Evolutionary conservation across 2,888 invertebrate species (phyloP).

Genomic region (Eristalinus sepulchralis): DNA sequence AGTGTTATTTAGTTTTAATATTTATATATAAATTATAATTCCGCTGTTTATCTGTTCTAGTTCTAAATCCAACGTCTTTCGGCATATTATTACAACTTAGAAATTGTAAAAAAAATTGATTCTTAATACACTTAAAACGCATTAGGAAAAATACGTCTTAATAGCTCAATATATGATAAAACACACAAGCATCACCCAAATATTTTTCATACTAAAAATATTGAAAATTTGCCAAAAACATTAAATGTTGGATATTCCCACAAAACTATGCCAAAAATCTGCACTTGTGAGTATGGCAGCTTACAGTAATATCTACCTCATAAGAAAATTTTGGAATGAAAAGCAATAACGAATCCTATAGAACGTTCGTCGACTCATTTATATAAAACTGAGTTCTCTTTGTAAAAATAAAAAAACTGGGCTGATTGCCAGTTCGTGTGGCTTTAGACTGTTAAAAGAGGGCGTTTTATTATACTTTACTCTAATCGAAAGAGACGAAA

Average conservation of each 20-base stretch:
- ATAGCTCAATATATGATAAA: constrained; percentile 13
- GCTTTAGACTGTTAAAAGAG: constrained; percentile 3
- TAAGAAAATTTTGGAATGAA: constrained; percentile 31
- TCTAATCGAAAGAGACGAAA: constrained; percentile 14
- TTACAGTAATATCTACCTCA: constrained; percentile 40
- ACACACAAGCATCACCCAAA: constrained; percentile 33
- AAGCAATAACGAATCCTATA: constrained; percentile 20
- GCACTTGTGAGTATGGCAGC: constrained; percentile 36
- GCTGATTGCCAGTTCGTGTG: constrained; percentile 51
- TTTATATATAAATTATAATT: too few species aligned
- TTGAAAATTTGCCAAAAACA: constrained; percentile 56
- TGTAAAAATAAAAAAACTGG: constrained; percentile 6
- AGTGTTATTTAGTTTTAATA: too few species aligned
- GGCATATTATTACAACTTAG: too few species aligned
- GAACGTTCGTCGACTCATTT: constrained; percentile 61
- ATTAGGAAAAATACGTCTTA: constrained; percentile 5
- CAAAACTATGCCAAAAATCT: constrained; percentile 56
- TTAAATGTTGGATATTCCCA: constrained; percentile 56
- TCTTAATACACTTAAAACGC: constrained; percentile 15
- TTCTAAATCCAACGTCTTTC: too few species aligned
- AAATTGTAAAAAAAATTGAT: neutral
- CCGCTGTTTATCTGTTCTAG: too few species aligned
- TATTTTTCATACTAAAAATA: constrained; percentile 57
- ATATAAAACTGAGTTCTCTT: constrained; percentile 22
- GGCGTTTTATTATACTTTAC: constrained; percentile 19